Evolutionary conservation across 2,113 vertebrate species (phyloP).

Genomic region (Diadophis punctatus): DNA sequence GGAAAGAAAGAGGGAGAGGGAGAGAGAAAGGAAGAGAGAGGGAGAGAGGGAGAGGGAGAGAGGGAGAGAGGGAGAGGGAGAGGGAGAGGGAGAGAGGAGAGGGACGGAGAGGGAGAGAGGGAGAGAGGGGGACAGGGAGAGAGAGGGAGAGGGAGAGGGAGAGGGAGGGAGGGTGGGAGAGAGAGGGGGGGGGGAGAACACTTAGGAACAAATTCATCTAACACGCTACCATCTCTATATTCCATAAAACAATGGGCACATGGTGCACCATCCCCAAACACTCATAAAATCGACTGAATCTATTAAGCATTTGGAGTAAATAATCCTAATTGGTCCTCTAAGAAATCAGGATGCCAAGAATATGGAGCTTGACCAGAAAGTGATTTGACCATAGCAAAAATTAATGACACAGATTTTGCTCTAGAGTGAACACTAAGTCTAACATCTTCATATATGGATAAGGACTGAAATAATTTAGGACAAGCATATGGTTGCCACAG

Average conservation of each 20-base stretch:
- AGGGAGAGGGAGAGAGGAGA: too few relatives aligned
- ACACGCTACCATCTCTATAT: neutral
- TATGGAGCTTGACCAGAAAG: neutral
- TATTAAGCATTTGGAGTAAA: neutral
- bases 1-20: too few relatives aligned
- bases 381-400: neutral
- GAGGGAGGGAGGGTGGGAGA: too few relatives aligned
- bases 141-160: too few relatives aligned
- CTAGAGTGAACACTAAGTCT: neutral
- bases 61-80: too few relatives aligned
- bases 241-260: neutral
- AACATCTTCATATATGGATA: neutral
- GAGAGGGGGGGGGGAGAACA: neutral
- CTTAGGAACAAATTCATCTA: neutral
- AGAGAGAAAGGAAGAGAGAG: fast-evolving
- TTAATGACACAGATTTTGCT: neutral
- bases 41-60: too few relatives aligned
- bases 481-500: neutral
- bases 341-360: neutral
- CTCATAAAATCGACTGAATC: neutral
- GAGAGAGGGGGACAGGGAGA: too few relatives aligned
- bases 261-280: neutral
- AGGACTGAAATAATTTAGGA: neutral
- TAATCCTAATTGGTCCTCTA: neutral
- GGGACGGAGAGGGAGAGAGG: too few relatives aligned